Base-by-base conservation (phyloP, 2,888 invertebrate species). In the Trileptium ribeirensis region DNA sequence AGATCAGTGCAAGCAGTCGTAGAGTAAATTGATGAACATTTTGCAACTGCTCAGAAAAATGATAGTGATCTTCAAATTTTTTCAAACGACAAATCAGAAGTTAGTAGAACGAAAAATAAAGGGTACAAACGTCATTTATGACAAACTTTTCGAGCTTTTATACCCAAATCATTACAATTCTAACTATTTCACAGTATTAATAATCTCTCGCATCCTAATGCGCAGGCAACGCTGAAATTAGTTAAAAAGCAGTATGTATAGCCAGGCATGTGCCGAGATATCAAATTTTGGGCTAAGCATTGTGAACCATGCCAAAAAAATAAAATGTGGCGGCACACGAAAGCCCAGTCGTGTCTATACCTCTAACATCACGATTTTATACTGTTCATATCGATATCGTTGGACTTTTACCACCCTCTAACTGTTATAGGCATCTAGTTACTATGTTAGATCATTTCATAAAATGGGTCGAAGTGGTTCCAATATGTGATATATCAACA, bases 361-460 rank as follows among this genome's bases (percentile, higher is more conserved):
- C 70, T 8, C 29, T 36, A 15, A 70, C 15, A 33, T 70, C 70
- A 15, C 70, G 70, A 3, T 70, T 70, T 70, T 31, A 70, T n/a
- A 29, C 70, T 33, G 36, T 70, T n/a, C 70, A 70, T 70, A 36
- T 70, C 33, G 70, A 70, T n/a, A 70, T 70, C 29, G 70, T 70
- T 8, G 70, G 70, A n/a, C 70, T 36, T 8, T 29, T 70, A 8
- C 70, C 70, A 8, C 70, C 70, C 15, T 70, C 33, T 70, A 70
- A n/a, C 29, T 19, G 29, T 19, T 70, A 70, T 36, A 70, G 36
- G 29, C 36, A 70, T 70, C 70, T 70, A 36, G 15, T 70, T 3
- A 70, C 70, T 33, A 29, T 29, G 3, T 33, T 70, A 3, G 70
- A 70, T 29, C 8, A 36, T 19, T 70, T 15, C 36, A 70, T 36